Percentiles rank a stretch among this genome's conserved stretches.
These are phyloP conservation scores for Chalcis sispes DNA, from an alignment of 2,888 invertebrate species.

Conservation along the genomic window DNA sequence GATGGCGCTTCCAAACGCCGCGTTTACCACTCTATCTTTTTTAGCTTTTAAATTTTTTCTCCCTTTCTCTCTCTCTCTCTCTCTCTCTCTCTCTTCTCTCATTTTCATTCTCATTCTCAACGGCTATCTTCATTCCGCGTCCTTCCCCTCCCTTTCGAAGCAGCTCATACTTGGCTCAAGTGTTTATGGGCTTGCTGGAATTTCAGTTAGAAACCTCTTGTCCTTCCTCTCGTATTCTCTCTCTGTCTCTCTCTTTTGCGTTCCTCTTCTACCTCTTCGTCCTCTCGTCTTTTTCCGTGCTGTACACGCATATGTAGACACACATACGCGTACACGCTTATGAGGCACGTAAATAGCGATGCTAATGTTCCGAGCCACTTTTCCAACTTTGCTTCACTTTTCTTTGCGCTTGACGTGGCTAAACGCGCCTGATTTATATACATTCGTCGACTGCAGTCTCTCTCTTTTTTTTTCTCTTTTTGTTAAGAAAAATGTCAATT, in stretches of 20 bases:
- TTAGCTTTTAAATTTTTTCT: constrained; percentile 1
- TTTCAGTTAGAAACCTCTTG: constrained; percentile 66
- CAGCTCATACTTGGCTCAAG: constrained; percentile 49
- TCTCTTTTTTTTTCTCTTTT: too few species aligned
- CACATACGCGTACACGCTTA: constrained; percentile 30
- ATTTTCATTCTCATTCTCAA: constrained; percentile 2
- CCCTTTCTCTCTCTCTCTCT: neutral
- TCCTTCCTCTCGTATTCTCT: too few species aligned
- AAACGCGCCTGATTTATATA: too few species aligned
- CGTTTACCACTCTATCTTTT: neutral
- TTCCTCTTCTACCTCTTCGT: constrained; percentile 43
- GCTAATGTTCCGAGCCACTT: constrained; percentile 68
- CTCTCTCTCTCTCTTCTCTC: constrained; percentile 9
- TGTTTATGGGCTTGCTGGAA: constrained; percentile 63
- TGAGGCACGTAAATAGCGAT: constrained; percentile 68
- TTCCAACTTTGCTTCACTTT: constrained; percentile 43
- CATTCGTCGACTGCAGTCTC: too few species aligned
- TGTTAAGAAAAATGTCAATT: too few species aligned
- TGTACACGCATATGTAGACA: constrained; percentile 63
- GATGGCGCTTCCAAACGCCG: constrained; percentile 11
- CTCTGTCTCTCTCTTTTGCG: constrained; percentile 18
- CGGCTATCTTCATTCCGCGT: too few species aligned
- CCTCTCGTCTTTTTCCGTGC: constrained; percentile 61
- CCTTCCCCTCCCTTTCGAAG: neutral
- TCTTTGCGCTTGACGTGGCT: neutral